A percentile compares a stretch with the other conserved stretches of the same genome.
Conservation (phyloP, 2,113 vertebrate species). For the cat (Felis catus) region F.catus_Fca126_mat1.0 CM031419.1:195942501-195943000, state of each 20-base stretch:
- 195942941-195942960: conserved; percentile 26
- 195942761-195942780: conserved; percentile 74
- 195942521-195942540: background rate
- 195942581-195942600: conserved; percentile 11
- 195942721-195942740: conserved; percentile 74
- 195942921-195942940: conserved; percentile 47
- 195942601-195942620: background rate
- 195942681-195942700: background rate
- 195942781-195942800: conserved; percentile 74
- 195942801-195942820: conserved; percentile 66
- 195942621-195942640: background rate
- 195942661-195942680: background rate
- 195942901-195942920: conserved; percentile 41
- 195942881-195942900: conserved; percentile 52
- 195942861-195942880: conserved; percentile 71
- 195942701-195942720: conserved; percentile 66
- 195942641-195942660: conserved; percentile 17
- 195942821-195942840: conserved; percentile 71
- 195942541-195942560: background rate
- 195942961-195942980: background rate
- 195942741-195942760: conserved; percentile 77
- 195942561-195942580: background rate
- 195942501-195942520: background rate
- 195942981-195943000: background rate
- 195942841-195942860: conserved; percentile 72